phyloP scores from a whole-genome alignment of 2,797 vertebrate species.

The Dendrocincla fuliginosa region DNA sequence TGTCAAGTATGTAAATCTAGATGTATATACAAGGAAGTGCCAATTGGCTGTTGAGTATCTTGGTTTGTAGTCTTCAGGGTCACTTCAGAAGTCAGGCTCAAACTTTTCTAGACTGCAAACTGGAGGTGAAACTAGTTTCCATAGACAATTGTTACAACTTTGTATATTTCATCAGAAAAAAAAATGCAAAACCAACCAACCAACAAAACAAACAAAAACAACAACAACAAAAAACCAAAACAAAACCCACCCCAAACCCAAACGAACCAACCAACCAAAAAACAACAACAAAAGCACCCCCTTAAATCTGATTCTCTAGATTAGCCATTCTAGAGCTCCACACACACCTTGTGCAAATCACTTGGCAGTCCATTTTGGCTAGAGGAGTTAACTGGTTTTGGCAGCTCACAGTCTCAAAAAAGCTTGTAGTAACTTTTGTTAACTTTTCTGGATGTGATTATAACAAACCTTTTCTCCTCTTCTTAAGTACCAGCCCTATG shows the following conservation, averaged over 20 bases:
- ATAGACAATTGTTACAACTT: neutral
- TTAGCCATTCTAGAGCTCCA: neutral
- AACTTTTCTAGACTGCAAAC: neutral
- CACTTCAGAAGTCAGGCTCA: neutral
- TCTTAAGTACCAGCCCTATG: neutral
- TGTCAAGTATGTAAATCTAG: neutral
- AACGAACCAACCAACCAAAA: neutral
- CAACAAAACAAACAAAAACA: neutral
- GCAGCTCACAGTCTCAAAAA: neutral
- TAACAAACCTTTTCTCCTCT: neutral
- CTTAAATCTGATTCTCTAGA: neutral
- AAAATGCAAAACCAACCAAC: rapidly evolving
- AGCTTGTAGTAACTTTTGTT: neutral
- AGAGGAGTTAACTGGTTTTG: neutral
- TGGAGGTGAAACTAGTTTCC: neutral
- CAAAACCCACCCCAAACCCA: too few species aligned
- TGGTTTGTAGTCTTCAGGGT: neutral
- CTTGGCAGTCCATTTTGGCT: neutral
- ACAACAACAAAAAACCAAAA: too few species aligned
- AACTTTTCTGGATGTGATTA: neutral
- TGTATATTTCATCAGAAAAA: neutral
- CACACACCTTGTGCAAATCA: neutral
- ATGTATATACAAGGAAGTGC: neutral
- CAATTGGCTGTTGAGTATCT: neutral
- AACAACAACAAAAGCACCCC: neutral